Percentiles rank a stretch among this genome's conserved stretches.
phyloP scores from a whole-genome alignment of 2,888 invertebrate genomes.

The Plutella xylostella region DNA sequence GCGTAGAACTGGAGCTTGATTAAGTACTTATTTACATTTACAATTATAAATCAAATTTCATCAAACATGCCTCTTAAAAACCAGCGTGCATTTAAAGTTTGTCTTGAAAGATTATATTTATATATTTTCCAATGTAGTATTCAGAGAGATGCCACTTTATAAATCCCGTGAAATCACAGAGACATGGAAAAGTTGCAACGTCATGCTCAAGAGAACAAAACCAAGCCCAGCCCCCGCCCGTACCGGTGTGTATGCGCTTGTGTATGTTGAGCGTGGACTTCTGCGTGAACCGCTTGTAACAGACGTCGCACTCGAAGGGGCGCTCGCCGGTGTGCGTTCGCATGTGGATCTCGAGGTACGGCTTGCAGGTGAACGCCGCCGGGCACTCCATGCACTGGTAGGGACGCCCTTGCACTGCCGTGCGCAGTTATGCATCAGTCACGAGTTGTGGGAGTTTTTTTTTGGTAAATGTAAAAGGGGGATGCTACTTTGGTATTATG shows the following conservation, averaged over 20 bases:
- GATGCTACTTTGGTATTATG: neutral
- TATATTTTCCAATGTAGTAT: no score
- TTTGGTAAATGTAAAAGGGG: neutral
- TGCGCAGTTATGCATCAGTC: neutral
- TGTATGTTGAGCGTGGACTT: conserved; percentile 71
- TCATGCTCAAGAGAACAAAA: no score
- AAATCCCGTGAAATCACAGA: no score
- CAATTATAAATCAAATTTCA: no score
- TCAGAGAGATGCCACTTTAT: no score
- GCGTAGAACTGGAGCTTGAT: no score
- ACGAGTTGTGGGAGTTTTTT: neutral
- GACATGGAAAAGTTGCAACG: no score
- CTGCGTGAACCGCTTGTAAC: conserved; percentile 71
- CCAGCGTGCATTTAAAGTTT: no score
- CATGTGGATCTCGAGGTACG: conserved; percentile 74
- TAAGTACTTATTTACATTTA: no score
- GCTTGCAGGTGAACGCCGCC: conserved; percentile 72
- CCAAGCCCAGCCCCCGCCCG: no score
- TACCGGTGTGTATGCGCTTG: conserved; percentile 71
- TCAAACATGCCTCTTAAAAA: no score
- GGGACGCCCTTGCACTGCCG: conserved; percentile 64
- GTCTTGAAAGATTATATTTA: no score
- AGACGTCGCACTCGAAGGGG: conserved; percentile 69
- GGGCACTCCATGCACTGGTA: conserved; percentile 70
- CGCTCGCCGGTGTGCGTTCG: conserved; percentile 70